These are phyloP conservation scores for Campylorhamphus procurvoides DNA, from an alignment of 2,113 vertebrate species.

Conservation along the genomic window DNA sequence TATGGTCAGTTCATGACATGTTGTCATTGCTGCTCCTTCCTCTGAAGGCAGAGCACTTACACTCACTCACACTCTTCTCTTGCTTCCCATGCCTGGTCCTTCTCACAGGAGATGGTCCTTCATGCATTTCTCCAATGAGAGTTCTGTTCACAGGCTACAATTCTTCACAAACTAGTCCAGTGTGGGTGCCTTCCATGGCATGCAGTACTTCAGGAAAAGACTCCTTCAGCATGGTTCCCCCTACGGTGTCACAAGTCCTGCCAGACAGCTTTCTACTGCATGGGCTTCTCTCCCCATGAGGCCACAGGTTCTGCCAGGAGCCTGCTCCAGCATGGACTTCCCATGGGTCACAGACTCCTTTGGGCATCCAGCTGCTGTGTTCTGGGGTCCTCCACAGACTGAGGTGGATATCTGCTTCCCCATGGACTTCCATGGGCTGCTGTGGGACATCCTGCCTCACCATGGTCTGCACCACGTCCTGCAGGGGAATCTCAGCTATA, in stretches of 20 bases:
- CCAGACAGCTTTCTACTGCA: background rate
- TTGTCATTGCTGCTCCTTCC: background rate
- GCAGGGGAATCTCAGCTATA: background rate
- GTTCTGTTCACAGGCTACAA: background rate
- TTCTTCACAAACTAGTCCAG: background rate
- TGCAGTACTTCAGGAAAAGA: background rate
- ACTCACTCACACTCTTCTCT: background rate
- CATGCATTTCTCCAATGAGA: background rate
- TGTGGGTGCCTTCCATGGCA: background rate
- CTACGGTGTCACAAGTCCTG: background rate
- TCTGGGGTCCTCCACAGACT: background rate
- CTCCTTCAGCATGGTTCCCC: background rate
- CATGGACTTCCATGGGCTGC: rapidly evolving
- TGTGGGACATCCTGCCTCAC: background rate
- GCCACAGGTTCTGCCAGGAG: background rate
- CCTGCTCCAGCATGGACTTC: background rate
- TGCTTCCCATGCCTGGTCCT: background rate
- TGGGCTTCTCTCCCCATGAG: background rate
- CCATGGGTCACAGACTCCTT: background rate
- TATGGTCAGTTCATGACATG: background rate
- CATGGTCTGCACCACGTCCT: rapidly evolving
- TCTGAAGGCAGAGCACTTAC: background rate
- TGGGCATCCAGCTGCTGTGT: background rate
- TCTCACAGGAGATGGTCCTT: background rate
- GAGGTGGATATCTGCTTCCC: background rate